Conservation (phyloP, 1,140 invertebrate species). For the Tyrophagus putrescentiae region DNA sequence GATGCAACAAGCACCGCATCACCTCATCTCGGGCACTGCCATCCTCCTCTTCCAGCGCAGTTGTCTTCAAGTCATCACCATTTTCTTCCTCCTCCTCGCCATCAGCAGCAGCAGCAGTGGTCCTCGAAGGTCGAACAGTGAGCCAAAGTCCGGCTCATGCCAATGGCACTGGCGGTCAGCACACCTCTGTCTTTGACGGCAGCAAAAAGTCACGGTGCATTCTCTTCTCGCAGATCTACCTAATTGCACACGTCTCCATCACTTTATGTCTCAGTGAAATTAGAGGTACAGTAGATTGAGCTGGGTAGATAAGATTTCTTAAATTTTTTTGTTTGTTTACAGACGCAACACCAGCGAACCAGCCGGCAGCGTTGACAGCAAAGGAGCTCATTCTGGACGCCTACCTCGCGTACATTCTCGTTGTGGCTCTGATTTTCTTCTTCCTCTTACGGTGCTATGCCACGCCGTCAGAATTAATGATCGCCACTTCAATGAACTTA, state of each 20-base stretch:
- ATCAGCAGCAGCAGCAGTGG: not conserved
- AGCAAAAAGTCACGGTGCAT: constrained; percentile 14
- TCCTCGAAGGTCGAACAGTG: not conserved
- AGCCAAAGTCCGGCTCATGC: too few species aligned
- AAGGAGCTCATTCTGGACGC: constrained; percentile 1
- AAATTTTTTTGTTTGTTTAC: not conserved
- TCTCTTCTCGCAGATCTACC: constrained; percentile 21
- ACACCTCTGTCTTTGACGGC: too few species aligned
- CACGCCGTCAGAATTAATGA: not conserved
- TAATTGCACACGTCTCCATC: constrained; percentile 19
- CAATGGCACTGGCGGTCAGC: too few species aligned
- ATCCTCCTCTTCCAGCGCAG: too few species aligned
- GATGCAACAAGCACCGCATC: too few species aligned
- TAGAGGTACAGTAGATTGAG: constrained; percentile 1
- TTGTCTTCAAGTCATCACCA: too few species aligned
- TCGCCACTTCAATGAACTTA: not conserved
- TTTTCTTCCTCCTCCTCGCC: too few species aligned
- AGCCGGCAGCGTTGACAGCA: not conserved
- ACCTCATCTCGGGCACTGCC: too few species aligned
- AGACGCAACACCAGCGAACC: not conserved
- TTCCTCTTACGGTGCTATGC: constrained; percentile 20
- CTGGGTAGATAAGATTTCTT: not conserved
- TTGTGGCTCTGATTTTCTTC: constrained; percentile 18
- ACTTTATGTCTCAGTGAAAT: constrained; percentile 16
- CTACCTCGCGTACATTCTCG: constrained; percentile 18